These are phyloP conservation scores for Gyps fulvus DNA, from an alignment of 2,113 vertebrate genomes.

Conservation along the genomic window DNA sequence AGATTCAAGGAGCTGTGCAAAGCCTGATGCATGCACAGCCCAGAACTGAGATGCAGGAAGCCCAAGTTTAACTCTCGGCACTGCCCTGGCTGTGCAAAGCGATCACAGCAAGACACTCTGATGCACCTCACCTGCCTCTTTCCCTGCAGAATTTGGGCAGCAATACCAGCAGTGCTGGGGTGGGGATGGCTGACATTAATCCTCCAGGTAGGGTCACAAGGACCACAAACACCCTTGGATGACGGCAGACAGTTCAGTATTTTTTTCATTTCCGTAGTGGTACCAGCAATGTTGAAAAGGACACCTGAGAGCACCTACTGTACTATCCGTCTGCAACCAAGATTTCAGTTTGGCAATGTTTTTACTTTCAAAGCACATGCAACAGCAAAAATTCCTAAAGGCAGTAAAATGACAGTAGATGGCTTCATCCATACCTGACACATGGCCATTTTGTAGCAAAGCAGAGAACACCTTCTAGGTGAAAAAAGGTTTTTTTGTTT, in stretches of 20 bases:
- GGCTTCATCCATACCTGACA: not conserved
- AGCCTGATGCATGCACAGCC: not conserved
- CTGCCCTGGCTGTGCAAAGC: not conserved
- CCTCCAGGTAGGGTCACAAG: not conserved
- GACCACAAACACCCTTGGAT: not conserved
- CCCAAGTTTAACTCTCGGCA: not conserved
- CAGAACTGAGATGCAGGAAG: not conserved
- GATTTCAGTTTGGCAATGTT: not conserved
- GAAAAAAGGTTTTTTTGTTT: not conserved
- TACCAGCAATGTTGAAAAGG: not conserved
- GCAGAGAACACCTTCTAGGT: not conserved
- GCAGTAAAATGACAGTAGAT: not conserved
- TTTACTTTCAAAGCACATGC: not conserved
- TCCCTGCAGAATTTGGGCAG: not conserved
- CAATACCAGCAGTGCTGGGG: not conserved
- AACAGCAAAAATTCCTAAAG: not conserved
- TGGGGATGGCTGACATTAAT: not conserved
- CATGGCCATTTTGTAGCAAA: not conserved
- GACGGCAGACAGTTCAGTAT: not conserved
- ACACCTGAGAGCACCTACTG: not conserved
- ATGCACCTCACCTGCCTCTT: not conserved
- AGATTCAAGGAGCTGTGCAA: not conserved
- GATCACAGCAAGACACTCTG: not conserved
- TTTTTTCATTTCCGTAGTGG: not conserved
- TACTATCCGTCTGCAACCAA: rapidly evolving